Base-by-base conservation (phyloP, 2,888 invertebrate species). In the Acronicta aceris region DNA sequence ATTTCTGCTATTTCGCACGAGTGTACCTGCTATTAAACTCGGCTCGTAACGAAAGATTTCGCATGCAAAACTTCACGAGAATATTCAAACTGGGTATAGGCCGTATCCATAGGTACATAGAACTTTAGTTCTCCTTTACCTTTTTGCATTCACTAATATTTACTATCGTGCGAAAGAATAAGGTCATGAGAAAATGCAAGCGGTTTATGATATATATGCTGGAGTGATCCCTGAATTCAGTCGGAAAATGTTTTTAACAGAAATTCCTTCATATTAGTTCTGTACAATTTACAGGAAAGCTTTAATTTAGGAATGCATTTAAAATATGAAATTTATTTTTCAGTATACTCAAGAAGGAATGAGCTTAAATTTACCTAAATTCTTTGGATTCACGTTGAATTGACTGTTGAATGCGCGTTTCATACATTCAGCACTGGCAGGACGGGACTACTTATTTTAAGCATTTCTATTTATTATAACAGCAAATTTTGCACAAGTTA, bases 71-170 rank as follows among this genome's bases (percentile, higher is more conserved):
- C 58, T 66, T 65, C 69, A 52, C 62, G 61, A 54, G 70, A 77
- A 77, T 74, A 74, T 79, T 77, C 79, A 68, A 76, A 79, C 59
- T 68, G 21, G 41, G 58, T 58, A 48, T 70, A 59, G 55, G 57
- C 48, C 36, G 58, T 65, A 63, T 56, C 71, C 63, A n/a, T n/a
- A n/a, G n/a, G n/a, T n/a, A 46, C 65, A 63, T 57, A 74, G 59
- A 46, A 49, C 51, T 48, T 46, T 33, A 58, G 57, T 61, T 43
- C 67, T 47, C 25, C 53, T 74, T 73, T 45, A 56, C 65, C 59
- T 65, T 58, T 65, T 61, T 56, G 68, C 65, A 65, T 68, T 65
- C 58, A 65, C 59, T 62, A 59, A 65, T 65, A 65, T 71, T 74
- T 60, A 63, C 57, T 57, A 65, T 59, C 48, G 46, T 53, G 59